These are phyloP conservation scores for Anoncus sp. DNA, from an alignment of 2,888 invertebrate genomes.

Conservation along the genomic window DNA sequence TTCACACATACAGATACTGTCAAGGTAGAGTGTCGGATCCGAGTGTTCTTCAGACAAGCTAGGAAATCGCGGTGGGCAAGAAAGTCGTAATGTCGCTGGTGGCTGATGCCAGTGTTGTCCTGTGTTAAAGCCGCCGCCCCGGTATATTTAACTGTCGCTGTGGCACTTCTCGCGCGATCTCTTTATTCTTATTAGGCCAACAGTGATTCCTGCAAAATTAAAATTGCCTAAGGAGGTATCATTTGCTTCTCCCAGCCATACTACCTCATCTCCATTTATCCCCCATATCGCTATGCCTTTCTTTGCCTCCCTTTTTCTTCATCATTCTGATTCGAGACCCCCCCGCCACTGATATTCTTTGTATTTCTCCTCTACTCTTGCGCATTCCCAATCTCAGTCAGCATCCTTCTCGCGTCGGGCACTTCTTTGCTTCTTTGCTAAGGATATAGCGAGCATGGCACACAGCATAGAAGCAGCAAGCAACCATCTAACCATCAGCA, in stretches of 20 bases:
- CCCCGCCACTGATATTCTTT: conserved; percentile 45
- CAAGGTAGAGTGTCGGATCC: conserved; percentile 35
- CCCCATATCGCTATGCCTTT: conserved; percentile 53
- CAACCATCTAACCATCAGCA: conserved; percentile 72
- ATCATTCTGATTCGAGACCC: conserved; percentile 48
- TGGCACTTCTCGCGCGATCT: conserved; percentile 68
- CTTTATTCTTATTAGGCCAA: conserved; percentile 82
- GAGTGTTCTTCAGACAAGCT: conserved; percentile 38
- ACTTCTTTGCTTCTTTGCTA: conserved; percentile 74
- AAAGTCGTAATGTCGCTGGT: conserved; percentile 77
- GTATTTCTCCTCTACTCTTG: conserved; percentile 70
- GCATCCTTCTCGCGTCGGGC: conserved; percentile 80
- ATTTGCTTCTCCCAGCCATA: conserved; percentile 76
- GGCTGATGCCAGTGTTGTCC: conserved; percentile 67
- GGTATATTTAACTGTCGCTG: conserved; percentile 71
- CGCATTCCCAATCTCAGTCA: conserved; percentile 76
- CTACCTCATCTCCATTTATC: conserved; percentile 37
- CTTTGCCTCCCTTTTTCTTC: conserved; percentile 40
- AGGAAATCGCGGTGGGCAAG: conserved; percentile 35
- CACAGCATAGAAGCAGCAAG: conserved; percentile 70
- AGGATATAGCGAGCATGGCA: conserved; percentile 28
- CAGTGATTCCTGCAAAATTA: conserved; percentile 82
- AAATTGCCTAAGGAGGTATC: conserved; percentile 83
- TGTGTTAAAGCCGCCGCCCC: conserved; percentile 60
- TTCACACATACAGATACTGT: conserved; percentile 23